Conservation (phyloP, 2,113 vertebrate genomes). For the Glareola pratincola region DNA sequence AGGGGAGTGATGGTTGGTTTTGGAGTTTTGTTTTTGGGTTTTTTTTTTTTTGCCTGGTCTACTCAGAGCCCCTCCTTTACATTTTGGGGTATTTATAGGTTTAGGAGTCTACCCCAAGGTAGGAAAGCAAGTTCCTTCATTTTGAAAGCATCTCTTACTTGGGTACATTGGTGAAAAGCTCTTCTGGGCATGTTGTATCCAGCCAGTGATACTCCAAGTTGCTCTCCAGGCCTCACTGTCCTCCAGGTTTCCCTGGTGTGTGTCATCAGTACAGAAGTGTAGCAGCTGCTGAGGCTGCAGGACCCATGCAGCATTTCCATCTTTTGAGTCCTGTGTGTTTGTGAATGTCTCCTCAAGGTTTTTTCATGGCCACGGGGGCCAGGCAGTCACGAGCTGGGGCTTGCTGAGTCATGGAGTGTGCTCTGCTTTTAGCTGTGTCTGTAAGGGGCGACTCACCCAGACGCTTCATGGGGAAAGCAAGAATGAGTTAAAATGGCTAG, state of each 20-base stretch:
- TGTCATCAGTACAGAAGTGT: fast-evolving
- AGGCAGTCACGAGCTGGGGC: background rate
- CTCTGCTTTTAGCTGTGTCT: slow-evolving; percentile 43
- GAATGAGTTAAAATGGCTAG: slow-evolving; percentile 61
- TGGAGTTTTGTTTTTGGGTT: background rate
- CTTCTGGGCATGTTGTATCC: background rate
- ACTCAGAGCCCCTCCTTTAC: background rate
- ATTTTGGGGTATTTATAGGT: background rate
- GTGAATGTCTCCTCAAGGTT: background rate
- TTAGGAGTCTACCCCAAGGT: background rate
- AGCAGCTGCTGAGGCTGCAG: background rate
- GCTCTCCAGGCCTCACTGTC: fast-evolving
- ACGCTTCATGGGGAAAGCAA: background rate
- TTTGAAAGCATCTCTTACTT: background rate
- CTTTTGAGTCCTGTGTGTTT: background rate
- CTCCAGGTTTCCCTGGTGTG: background rate
- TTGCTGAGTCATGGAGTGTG: background rate
- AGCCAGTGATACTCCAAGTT: background rate
- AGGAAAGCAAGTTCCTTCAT: background rate
- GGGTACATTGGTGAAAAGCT: background rate
- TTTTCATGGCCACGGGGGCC: background rate
- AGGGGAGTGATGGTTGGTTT: background rate
- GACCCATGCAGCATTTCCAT: fast-evolving
- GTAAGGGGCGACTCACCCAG: background rate
- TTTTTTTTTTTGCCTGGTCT: background rate